These are phyloP conservation scores for Loriculus beryllinus DNA, from an alignment of 2,797 vertebrate species.

Conservation along the genomic window DNA sequence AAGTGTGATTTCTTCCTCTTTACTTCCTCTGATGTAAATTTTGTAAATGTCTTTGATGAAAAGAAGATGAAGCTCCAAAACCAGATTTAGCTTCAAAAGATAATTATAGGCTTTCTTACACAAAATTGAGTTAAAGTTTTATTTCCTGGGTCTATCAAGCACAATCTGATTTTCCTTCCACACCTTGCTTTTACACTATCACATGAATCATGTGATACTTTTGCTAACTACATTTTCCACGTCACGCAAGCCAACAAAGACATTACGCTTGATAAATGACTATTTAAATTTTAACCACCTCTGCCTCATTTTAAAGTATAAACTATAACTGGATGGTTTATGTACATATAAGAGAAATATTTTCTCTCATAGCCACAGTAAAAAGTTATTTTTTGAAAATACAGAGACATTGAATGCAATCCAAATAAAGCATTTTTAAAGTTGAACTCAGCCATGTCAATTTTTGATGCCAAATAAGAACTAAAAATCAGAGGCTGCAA, in stretches of 20 bases:
- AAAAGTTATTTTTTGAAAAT: slow-evolving; percentile 23
- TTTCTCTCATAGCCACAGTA: neutral
- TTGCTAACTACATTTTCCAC: neutral
- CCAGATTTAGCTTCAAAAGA: neutral
- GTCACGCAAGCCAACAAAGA: neutral
- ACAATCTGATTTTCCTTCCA: neutral
- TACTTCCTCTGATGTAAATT: neutral
- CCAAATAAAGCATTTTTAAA: slow-evolving; percentile 25
- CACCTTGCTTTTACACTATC: neutral
- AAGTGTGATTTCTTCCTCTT: neutral
- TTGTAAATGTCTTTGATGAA: neutral
- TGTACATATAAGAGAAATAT: neutral
- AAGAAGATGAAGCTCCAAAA: neutral
- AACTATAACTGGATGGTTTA: slow-evolving; percentile 29
- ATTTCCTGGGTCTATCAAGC: neutral
- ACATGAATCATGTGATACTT: neutral
- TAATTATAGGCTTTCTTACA: neutral
- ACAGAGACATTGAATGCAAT: neutral
- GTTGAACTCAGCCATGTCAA: neutral
- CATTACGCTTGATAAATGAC: slow-evolving; percentile 30
- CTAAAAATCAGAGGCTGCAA: neutral
- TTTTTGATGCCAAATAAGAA: slow-evolving; percentile 1
- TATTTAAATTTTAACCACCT: slow-evolving; percentile 42
- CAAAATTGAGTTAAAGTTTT: slow-evolving; percentile 6
- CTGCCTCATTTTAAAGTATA: neutral